Percentiles rank a stretch among this genome's conserved stretches.
Conservation (phyloP, 37 sponge, comb jelly and placozoan species). For the Agelas oroides region DNA sequence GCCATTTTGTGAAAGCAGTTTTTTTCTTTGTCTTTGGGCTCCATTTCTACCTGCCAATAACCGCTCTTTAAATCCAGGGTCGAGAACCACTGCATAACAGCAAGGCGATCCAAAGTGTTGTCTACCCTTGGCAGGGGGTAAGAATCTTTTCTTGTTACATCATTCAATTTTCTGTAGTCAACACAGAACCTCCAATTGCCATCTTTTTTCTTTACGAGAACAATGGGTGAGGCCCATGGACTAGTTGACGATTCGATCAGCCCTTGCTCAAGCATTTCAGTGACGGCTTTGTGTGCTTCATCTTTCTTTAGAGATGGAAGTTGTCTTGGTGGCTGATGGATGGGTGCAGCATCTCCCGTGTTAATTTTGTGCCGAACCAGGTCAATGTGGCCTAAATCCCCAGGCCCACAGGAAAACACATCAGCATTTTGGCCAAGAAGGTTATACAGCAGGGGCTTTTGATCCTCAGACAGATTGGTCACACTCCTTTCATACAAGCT, state of each 20-base stretch:
- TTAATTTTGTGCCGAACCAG: not conserved
- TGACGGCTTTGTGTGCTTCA: not conserved
- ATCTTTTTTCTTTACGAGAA: slow-evolving; percentile 1
- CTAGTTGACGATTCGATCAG: slow-evolving; percentile 15
- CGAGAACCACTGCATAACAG: too few species aligned
- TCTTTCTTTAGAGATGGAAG: not conserved
- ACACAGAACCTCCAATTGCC: slow-evolving; percentile 4
- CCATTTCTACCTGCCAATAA: too few species aligned
- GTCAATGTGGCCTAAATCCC: slow-evolving; percentile 3
- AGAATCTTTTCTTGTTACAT: slow-evolving; percentile 10
- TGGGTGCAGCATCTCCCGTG: slow-evolving; percentile 22
- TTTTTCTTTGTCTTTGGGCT: too few species aligned
- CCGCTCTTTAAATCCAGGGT: too few species aligned
- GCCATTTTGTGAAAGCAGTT: too few species aligned
- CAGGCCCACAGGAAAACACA: not conserved
- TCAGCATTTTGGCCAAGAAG: too few species aligned
- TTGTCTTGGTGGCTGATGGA: slow-evolving; percentile 13
- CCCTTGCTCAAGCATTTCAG: slow-evolving; percentile 20
- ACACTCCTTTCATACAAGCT: too few species aligned
- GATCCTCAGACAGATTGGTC: too few species aligned
- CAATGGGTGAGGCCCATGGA: slow-evolving; percentile 24
- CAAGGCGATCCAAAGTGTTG: too few species aligned
- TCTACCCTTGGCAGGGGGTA: slow-evolving; percentile 44
- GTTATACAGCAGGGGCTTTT: too few species aligned
- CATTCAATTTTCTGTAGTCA: slow-evolving; percentile 31